These are phyloP conservation scores for Burhinus bistriatus DNA, from an alignment of 2,113 vertebrate species.

Conservation along the genomic window DNA sequence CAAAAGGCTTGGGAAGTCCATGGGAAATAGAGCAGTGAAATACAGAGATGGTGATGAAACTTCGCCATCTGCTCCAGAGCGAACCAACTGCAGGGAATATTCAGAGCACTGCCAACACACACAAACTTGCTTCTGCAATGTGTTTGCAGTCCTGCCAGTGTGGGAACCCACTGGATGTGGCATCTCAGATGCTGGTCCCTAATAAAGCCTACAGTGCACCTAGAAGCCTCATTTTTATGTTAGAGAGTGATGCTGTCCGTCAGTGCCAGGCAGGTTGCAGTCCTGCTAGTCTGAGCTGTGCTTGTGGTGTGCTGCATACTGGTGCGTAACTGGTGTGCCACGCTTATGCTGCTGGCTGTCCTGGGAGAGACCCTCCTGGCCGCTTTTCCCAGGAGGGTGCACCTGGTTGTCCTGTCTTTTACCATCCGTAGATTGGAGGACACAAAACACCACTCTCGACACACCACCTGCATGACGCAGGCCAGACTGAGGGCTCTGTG, in stretches of 20 bases:
- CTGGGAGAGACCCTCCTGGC: not conserved
- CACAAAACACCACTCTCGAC: not conserved
- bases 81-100: not conserved
- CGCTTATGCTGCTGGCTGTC: not conserved
- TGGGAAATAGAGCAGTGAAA: not conserved
- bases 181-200: not conserved
- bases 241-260: rapidly evolving
- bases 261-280: not conserved
- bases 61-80: conserved; percentile 12
- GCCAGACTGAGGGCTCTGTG: not conserved
- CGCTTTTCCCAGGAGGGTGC: not conserved
- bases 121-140: not conserved
- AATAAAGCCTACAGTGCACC: not conserved
- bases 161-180: not conserved
- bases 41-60: not conserved
- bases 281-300: not conserved
- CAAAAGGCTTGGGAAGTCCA: not conserved
- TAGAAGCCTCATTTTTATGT: not conserved
- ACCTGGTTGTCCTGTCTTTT: not conserved
- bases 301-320: not conserved
- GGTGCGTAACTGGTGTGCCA: not conserved
- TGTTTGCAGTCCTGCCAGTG: not conserved
- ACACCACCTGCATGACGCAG: not conserved
- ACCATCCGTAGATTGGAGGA: not conserved
- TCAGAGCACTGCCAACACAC: not conserved